Evolutionary conservation across 2,113 vertebrate species (phyloP), one percentile per base, ranked within the genome.

Genomic region (Sarotherodon lohbergeri): DNA sequence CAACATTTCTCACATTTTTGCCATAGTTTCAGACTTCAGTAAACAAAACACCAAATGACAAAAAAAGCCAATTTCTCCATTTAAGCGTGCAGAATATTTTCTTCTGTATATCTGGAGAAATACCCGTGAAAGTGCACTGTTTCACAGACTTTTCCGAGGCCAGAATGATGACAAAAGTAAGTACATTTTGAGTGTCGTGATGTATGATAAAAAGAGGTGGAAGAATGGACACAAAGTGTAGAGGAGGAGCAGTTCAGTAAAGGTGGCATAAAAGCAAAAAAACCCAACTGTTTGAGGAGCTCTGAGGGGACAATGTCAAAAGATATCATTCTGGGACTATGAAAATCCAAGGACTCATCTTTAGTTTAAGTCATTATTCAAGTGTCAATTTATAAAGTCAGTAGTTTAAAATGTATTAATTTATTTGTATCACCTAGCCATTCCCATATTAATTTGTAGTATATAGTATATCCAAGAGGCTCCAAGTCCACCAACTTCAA

Each of bases 301-400:
- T 85, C 19, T 76, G 57, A 59, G 9, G 54, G 34, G 59, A 59
- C 7, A 59, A 11, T 3, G 17, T 59, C n/a, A 39, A 41, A 59
- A 16, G 39, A 71, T 57, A 71, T 46, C 29, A 80, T 80, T 63
- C 71, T 80, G 43, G 52, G 81, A 57, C 78, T 17, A 66, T 50
- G 41, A 32, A 32, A 32, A n/a, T n/a, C 27, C 3, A 16, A 55
- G 34, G 10, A 14, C 16, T 13, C 29, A 32, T 32, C 71, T 78
- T 78, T 78, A 52, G 73, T 50, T 78, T 19, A 50, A n/a, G 46
- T 52, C 46, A 34, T 78, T 52, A 52, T 27, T 34, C 46, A 50
- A 9, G 43, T 32, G 13, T 78, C 27, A 32, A 16, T 78, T 78
- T 13, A 78, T 34, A 52, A 32, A 50, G 5, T 52, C 27, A 78